Conservation (phyloP, 2,797 vertebrate genomes). For the Semotilus atromaculatus region DNA sequence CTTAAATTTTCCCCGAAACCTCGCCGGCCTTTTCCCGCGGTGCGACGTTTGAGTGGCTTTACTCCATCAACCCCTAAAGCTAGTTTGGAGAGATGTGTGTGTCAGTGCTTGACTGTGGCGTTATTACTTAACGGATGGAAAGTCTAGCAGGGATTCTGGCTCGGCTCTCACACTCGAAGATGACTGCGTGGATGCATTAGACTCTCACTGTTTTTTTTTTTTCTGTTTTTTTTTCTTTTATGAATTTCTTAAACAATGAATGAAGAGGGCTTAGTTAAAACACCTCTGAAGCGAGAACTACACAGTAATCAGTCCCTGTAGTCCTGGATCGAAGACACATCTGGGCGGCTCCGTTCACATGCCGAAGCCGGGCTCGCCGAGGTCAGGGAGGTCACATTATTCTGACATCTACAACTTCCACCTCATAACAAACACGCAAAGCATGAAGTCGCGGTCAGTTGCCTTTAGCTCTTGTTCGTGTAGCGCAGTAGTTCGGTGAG, state of each 20-base stretch:
- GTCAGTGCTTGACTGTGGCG: conserved; percentile 44
- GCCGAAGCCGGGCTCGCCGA: neutral
- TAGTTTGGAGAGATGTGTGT: conserved; percentile 38
- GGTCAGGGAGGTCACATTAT: conserved; percentile 21
- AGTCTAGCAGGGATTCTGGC: conserved; percentile 4
- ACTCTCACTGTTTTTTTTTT: neutral
- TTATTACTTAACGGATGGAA: conserved; percentile 9
- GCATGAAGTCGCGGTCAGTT: conserved; percentile 48
- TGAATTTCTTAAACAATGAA: neutral
- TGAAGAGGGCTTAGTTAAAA: neutral
- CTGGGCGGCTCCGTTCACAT: neutral
- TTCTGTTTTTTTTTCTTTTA: neutral
- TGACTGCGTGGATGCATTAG: neutral
- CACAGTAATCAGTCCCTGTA: conserved; percentile 24
- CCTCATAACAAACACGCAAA: conserved; percentile 49
- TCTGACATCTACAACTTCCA: conserved; percentile 44
- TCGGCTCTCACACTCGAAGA: neutral
- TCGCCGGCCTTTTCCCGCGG: conserved; percentile 13
- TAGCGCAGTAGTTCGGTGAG: conserved; percentile 41
- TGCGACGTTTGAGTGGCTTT: conserved; percentile 33
- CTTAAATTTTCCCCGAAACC: conserved; percentile 26
- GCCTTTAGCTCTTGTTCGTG: conserved; percentile 44
- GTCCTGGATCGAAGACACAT: conserved; percentile 8
- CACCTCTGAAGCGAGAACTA: too few species aligned
- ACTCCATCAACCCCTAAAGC: conserved; percentile 32